Evolutionary conservation across 2,797 vertebrate genomes (phyloP).

Genomic region (Lindbergichthys nudifrons): DNA sequence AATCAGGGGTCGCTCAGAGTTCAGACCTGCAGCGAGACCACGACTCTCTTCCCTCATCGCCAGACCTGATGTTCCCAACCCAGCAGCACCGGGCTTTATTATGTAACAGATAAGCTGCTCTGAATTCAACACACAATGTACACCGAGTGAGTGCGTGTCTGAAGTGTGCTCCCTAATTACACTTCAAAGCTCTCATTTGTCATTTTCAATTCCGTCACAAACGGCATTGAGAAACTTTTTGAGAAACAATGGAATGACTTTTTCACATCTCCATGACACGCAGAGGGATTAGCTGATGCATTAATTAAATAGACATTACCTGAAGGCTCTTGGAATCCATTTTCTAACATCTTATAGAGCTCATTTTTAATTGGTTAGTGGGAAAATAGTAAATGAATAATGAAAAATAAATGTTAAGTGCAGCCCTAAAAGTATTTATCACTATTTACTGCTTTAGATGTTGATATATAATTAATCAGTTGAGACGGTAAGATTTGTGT

Average conservation of each 20-base stretch:
- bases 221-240: background rate
- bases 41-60: slow-evolving; percentile 8
- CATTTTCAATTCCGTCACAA: slow-evolving; percentile 9
- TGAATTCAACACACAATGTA: too few species aligned
- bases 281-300: background rate
- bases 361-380: background rate
- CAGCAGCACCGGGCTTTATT: slow-evolving; percentile 28
- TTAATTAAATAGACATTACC: background rate
- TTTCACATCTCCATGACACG: background rate
- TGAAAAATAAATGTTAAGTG: background rate
- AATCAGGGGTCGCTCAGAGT: slow-evolving; percentile 34
- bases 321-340: background rate
- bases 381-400: background rate
- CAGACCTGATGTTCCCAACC: slow-evolving; percentile 20
- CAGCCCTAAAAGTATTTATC: too few species aligned
- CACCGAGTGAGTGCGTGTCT: background rate
- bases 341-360: background rate
- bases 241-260: background rate
- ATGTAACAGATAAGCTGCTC: slow-evolving; percentile 60
- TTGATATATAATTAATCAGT: background rate
- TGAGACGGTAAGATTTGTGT: background rate
- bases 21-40: slow-evolving; percentile 38
- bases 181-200: slow-evolving; percentile 47
- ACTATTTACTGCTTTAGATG: background rate
- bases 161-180: slow-evolving; percentile 12